A percentile compares a stretch with the other conserved stretches of the same genome.
Conservation (phyloP, 2,113 vertebrate species). For the Arenaria interpres region DNA sequence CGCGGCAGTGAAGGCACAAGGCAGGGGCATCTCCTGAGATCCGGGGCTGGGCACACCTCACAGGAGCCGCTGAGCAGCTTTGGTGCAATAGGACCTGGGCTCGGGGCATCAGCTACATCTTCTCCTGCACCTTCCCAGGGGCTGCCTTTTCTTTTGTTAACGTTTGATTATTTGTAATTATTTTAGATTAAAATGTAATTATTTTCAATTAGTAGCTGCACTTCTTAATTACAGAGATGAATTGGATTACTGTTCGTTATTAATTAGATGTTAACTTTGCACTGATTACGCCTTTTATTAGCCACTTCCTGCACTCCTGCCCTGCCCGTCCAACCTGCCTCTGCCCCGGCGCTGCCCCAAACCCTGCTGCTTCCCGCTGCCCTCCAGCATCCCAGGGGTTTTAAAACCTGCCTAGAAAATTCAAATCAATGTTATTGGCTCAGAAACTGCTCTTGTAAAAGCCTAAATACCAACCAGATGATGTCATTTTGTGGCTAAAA, state of each 20-base stretch:
- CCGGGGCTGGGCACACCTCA: neutral
- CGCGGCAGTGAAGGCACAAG: neutral
- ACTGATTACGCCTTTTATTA: constrained; percentile 2
- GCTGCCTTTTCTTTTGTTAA: constrained; percentile 23
- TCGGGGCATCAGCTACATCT: neutral
- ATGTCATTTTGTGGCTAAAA: neutral
- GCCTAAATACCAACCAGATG: neutral
- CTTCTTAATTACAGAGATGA: constrained; percentile 29
- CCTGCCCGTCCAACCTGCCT: neutral
- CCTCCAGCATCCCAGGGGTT: neutral
- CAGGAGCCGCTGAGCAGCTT: neutral
- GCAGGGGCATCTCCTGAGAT: neutral
- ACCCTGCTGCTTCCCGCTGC: neutral
- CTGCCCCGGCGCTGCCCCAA: fast-evolving
- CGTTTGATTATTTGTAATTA: constrained; percentile 44
- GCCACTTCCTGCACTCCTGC: neutral
- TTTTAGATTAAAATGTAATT: constrained; percentile 58
- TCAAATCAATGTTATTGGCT: neutral
- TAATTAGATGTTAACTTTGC: constrained; percentile 54
- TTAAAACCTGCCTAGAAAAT: neutral
- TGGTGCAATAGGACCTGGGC: neutral
- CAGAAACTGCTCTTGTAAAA: neutral
- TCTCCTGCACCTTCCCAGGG: neutral
- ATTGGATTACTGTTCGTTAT: constrained; percentile 41
- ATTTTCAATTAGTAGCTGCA: constrained; percentile 47